Conservation (phyloP, 64 coral and sea anemone species). For the Platygyra sinensis region DNA sequence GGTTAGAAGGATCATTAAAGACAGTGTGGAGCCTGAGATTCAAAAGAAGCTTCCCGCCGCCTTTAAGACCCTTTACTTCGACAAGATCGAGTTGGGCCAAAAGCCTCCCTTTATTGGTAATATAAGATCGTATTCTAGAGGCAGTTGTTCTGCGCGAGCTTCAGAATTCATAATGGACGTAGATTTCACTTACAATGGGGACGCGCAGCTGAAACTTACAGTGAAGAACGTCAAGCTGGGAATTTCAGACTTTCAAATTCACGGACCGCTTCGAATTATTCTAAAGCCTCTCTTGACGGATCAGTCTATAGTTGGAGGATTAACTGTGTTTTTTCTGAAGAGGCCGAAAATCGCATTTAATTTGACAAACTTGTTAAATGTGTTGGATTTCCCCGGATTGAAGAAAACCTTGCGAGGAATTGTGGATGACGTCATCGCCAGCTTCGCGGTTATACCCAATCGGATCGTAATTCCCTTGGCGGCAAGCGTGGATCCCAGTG, state of each 20-base stretch:
- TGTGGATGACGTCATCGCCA: slow-evolving; percentile 85
- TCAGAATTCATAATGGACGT: slow-evolving; percentile 87
- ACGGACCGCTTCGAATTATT: slow-evolving; percentile 82
- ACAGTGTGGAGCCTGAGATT: slow-evolving; percentile 74
- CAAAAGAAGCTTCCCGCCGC: slow-evolving; percentile 71
- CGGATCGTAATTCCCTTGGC: slow-evolving; percentile 83
- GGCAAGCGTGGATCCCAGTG: slow-evolving; percentile 61
- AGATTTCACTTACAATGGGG: slow-evolving; percentile 73
- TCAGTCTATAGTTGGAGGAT: slow-evolving; percentile 66
- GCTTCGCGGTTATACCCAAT: slow-evolving; percentile 86
- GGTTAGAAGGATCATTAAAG: slow-evolving; percentile 65
- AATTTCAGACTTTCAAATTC: slow-evolving; percentile 81
- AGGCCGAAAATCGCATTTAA: slow-evolving; percentile 86
- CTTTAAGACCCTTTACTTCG: slow-evolving; percentile 68
- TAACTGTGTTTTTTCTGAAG: slow-evolving; percentile 92
- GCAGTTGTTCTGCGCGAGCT: background rate
- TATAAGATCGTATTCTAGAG: slow-evolving; percentile 45
- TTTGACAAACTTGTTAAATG: slow-evolving; percentile 88
- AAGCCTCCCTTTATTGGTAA: slow-evolving; percentile 70
- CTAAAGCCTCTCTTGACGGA: slow-evolving; percentile 81
- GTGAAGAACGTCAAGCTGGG: slow-evolving; percentile 81
- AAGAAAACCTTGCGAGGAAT: slow-evolving; percentile 84
- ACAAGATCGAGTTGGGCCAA: slow-evolving; percentile 72
- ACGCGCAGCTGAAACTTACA: slow-evolving; percentile 78
- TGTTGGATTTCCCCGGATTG: slow-evolving; percentile 91